phyloP scores from a whole-genome alignment of 2,888 invertebrate species.

The Encarsia formosa region DNA sequence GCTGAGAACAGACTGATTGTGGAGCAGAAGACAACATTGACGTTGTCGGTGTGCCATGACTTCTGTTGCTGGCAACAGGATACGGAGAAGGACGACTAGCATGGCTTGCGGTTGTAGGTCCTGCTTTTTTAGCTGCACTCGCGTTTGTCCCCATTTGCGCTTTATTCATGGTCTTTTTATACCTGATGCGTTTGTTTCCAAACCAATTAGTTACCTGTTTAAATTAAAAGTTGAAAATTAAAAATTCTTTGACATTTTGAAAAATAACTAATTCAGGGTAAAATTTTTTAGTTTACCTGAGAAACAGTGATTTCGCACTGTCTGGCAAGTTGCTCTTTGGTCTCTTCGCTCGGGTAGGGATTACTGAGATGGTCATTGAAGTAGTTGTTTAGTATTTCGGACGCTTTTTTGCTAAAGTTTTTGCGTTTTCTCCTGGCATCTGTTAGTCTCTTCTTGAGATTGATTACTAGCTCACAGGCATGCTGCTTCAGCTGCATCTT shows the following conservation, averaged over 20 bases:
- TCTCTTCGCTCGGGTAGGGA: conserved; percentile 99
- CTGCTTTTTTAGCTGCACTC: conserved; percentile 97
- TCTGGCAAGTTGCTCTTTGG: conserved; percentile 97
- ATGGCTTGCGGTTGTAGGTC: conserved; percentile 64
- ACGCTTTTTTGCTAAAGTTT: conserved; percentile 99
- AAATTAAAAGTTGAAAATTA: too few relatives aligned
- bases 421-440: conserved; percentile 85
- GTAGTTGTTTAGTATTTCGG: conserved; percentile 98
- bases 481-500: conserved; percentile 99
- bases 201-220: conserved; percentile 96
- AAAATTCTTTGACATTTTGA: too few relatives aligned
- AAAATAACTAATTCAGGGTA: too few relatives aligned
- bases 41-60: too few relatives aligned
- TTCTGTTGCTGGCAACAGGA: too few relatives aligned
- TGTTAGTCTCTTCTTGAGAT: conserved; percentile 78
- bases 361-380: conserved; percentile 99
- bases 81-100: too few relatives aligned
- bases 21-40: too few relatives aligned
- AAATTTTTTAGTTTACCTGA: conserved; percentile 80
- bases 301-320: conserved; percentile 98
- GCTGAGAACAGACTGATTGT: too few relatives aligned
- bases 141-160: conserved; percentile 99
- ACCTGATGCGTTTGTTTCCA: conserved; percentile 98
- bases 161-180: conserved; percentile 99
- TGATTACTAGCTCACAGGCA: conserved; percentile 99